Evolutionary conservation across 1,140 invertebrate genomes (phyloP), one percentile per base, ranked within the genome.

Genomic region (Drosophila lacteicornis): DNA sequence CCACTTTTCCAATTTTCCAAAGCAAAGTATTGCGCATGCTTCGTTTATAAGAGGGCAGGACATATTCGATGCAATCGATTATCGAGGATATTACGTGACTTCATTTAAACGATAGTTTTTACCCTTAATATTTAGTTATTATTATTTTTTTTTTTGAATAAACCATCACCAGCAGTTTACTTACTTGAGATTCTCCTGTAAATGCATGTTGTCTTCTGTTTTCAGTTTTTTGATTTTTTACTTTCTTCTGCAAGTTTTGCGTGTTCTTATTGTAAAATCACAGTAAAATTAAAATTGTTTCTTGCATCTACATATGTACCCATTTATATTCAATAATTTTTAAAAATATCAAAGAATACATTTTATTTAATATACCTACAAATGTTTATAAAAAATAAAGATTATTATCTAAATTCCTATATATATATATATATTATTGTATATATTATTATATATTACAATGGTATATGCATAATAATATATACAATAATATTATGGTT

Each of bases 171-270:
- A 56, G 17, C 17, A 36, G 5, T 17, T 38, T 38, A 70, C 75
- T 69, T 69, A 86, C 82, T 60, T 86, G 19, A 75, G 46, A 36
- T 51, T 59, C 12, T 85, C 82, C 40, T 81, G 82, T 85, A 85
- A 85, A 85, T 85, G 82, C 82, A 85, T 85, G 42, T 22, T 59
- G 49, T 11, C 22, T 27, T 13, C 19, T 33, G 12, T 17, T 56
- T 33, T 25, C 19, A 15, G 6, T n/a, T 65, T 25, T 22, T 42
- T 13, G 6, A 36, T 13, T 30, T 22, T 42, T 27, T 22, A 19
- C 15, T 63, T 19, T 27, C 25, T 30, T n/a, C 3, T 22, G 3
- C 15, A 43, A 60, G 15, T 30, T 19, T 42, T 2, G 12, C 27
- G 15, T 51, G 3, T 22, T 22, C 38, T 38, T 25, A 25, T 13